Evolutionary conservation across 1,140 invertebrate genomes (phyloP), one percentile per base, ranked within the genome.

Genomic region (Drosophila ironensis): DNA sequence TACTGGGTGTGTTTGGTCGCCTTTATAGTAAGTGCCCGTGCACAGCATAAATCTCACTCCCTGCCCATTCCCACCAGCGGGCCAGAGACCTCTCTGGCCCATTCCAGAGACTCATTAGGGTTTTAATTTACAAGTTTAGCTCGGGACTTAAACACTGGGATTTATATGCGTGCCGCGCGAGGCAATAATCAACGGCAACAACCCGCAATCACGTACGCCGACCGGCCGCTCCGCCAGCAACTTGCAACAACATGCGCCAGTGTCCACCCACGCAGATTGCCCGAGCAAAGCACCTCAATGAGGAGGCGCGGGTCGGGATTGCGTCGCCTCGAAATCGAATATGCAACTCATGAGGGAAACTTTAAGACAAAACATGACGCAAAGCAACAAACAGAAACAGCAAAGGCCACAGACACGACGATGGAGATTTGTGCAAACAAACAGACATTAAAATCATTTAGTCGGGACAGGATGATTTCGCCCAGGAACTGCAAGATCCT

Each of bases 111-210:
- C 78, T 82, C 78, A 84, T 84, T 84, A 84, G 66, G 78, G 78
- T 73, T 86, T 84, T 84, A 86, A 84, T 84, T 84, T 84, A 84
- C 78, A 84, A 84, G 80, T 71, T 86, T 64, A 52, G 64, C 51
- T 56, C 25, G 70, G 56, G 80, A 74, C 74, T 84, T 74, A 86
- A 86, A 72, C 78, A 78, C 60, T 38, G 59, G 72, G 74, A 84
- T 84, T 84, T 84, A 74, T 84, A 84, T 74, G 76, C 76, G 76
- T 72, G 66, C 53, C 48, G 37, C 45, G 28, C 50, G 30, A 47
- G 59, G 78, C 69, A 82, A 82, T 78, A 84, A 82, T 84, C 78
- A 82, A 82, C 56, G 51, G 68, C 72, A 76, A 71, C 57, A 67
- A 51, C 72, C 51, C 12, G 60, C 77, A 72, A 72, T 74, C 63